Evolutionary conservation across 1,140 invertebrate species (phyloP).

Genomic region (Danaus plexippus): DNA sequence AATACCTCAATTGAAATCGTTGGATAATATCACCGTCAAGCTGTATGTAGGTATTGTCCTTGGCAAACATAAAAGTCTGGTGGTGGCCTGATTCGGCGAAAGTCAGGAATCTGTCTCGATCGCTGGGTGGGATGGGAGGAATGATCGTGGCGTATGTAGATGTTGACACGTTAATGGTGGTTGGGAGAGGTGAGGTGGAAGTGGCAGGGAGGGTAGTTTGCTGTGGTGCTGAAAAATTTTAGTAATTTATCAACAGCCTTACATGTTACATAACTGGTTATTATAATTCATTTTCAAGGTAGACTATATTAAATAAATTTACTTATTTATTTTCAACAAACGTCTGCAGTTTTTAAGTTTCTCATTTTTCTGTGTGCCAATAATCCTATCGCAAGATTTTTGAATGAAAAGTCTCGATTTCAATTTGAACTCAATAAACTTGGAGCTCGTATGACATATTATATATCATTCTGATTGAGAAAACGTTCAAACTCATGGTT

Average conservation of each 20-base stretch:
- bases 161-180: conserved; percentile 46
- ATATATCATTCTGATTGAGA: too few relatives aligned
- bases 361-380: too few relatives aligned
- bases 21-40: conserved; percentile 88
- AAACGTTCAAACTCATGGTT: too few relatives aligned
- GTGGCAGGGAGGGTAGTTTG: conserved; percentile 45
- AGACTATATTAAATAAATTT: too few relatives aligned
- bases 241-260: neutral
- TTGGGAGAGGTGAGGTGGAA: conserved; percentile 32
- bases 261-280: too few relatives aligned
- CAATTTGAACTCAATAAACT: too few relatives aligned
- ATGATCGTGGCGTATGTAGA: conserved; percentile 54
- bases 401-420: too few relatives aligned
- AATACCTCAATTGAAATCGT: conserved; percentile 86
- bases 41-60: conserved; percentile 90
- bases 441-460: too few relatives aligned
- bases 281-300: too few relatives aligned
- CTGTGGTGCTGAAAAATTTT: conserved; percentile 30
- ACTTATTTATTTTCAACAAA: too few relatives aligned
- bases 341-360: too few relatives aligned
- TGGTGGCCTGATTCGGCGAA: conserved; percentile 86
- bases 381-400: too few relatives aligned
- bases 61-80: conserved; percentile 88
- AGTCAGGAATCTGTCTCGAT: conserved; percentile 82
- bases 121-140: conserved; percentile 78